Evolutionary conservation across 2,113 vertebrate genomes (phyloP), one percentile per base, ranked within the genome.

Genomic region (Dromas ardeola): DNA sequence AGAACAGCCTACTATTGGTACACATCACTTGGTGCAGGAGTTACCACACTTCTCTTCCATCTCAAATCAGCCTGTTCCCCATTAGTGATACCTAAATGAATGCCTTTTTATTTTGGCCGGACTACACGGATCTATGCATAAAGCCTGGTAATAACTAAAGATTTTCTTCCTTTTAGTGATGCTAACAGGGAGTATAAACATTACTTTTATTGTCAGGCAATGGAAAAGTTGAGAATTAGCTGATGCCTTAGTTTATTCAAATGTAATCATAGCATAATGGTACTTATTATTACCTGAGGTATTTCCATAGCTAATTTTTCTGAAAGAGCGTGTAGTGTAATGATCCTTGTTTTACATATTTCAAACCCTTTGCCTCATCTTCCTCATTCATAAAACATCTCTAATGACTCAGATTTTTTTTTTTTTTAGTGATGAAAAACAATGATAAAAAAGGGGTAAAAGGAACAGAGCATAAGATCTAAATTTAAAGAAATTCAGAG

Each of bases 131-230:
- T 88, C 91, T 95, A 67, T 87, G 59, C 36, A 52, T 58, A 81
- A 84, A 62, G 5, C 18, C 36, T 52, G n/a, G 23, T 80, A 93
- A 82, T 86, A 96, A 71, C 21, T 65, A 81, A 96, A 95, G 20
- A 78, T 79, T 91, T 95, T 62, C 93, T 93, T 92, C 67, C 72
- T 93, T 53, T 94, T 96, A 92, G 32, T 78, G 83, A 69, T 83
- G 66, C 45, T 86, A 72, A 94, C 36, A 40, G 43, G 94, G 66
- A 92, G 42, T 81, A 89, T 73, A 86, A 97, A 91, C 70, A 67
- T 81, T 82, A 71, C 40, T 34, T 94, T 96, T 53, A 96, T 93
- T 95, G 81, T 66, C 34, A 90, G 23, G 34, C 74, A 52, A 42
- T 89, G 29, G 65, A 63, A 91, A 91, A 87, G 38, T 32, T 78